Base-by-base conservation (phyloP, 30 jellyfish, hydroid and myxozoan genomes). In the Clytia hemisphaerica region DNA sequence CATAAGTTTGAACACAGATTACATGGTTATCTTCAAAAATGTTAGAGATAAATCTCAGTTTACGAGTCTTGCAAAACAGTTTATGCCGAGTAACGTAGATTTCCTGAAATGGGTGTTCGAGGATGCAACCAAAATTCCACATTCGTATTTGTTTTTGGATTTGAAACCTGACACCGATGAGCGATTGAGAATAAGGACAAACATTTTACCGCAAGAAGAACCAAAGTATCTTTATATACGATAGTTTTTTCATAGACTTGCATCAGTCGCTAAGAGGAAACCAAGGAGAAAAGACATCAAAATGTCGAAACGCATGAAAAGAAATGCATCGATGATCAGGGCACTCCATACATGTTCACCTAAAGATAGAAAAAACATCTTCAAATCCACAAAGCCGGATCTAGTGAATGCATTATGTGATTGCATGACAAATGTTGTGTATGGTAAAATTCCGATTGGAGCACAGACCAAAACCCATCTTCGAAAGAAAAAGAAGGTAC, bases 341-440 rank as follows among this genome's bases (percentile, higher is more conserved):
- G 71, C 78, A 26, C 71, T 66, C 10, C 71, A 66, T 38, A 34
- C 24, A 45, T 66, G 78, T 29, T 26, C 44, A 14, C 44, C 71
- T 12, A 21, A n/a, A 12, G 67, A 66, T 21, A 25, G 21, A 27
- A 66, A 66, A 40, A 35, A 66, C 16, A 10, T 66, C 16, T 28
- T 66, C 4, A 33, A 30, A 15, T 10, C 72, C n/a, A 72, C 77
- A 4, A 12, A 30, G 14, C 77, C 77, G 33, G 78, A 40, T 2
- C 44, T 66, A 26, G 44, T 66, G 18, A 72, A 66, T 66, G 78
- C 78, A 4, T 37, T 66, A 16, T 66, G 78, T 42, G 78, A 66
- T 22, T 66, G 78, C 34, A 22, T 66, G 12, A 37, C 44, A 14
- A 66, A 66, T 45, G 71, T 37, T 36, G 71, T 66, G 10, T 6